Base-by-base conservation (phyloP, 2,888 invertebrate species). In the Dolomedes plantarius region DNA sequence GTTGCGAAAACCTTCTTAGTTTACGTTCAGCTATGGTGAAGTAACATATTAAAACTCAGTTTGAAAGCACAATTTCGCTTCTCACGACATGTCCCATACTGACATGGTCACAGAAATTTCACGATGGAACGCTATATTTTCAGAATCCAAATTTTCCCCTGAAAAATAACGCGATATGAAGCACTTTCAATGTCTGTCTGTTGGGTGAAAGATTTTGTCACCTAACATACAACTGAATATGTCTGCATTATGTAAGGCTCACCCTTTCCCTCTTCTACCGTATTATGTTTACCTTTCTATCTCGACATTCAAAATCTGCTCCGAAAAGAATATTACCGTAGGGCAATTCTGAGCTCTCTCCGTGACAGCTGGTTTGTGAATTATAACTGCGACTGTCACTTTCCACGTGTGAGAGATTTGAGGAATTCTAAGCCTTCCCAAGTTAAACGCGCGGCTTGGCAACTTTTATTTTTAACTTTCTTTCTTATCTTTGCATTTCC, bases 351-450 rank as follows among this genome's bases (percentile, higher is more conserved):
- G 1, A 56, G 56, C 56, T 1, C 23, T 5, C 56, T 56, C 16
- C 3, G 56, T 56, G 56, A 56, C 56, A 56, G 56, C 56, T 56
- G 56, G 56, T 5, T 56, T 56, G 23, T 23, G 56, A 56, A 23
- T 56, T 5, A 56, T 56, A 56, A 56, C 56, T 56, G 19, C 11
- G 23, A 56, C 56, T 56, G 56, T 56, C 56, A 23, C 56, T 56
- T 56, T 56, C 23, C 56, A 56, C 23, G 56, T 56, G 56, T 23
- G 23, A 56, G 56, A 56, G 56, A 56, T 56, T 56, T 56, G 23
- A 56, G 11, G 56, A 56, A 23, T 56, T n/a, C 56, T 3, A 23
- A 56, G 23, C 56, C 56, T 23, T 56, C 19, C 6, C 56, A 56
- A 23, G 56, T 56, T 56, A 56, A 23, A 46, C 9, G n/a, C 1